These are phyloP conservation scores for Gadus chalcogrammus DNA, from an alignment of 2,113 vertebrate species.

Conservation along the genomic window DNA sequence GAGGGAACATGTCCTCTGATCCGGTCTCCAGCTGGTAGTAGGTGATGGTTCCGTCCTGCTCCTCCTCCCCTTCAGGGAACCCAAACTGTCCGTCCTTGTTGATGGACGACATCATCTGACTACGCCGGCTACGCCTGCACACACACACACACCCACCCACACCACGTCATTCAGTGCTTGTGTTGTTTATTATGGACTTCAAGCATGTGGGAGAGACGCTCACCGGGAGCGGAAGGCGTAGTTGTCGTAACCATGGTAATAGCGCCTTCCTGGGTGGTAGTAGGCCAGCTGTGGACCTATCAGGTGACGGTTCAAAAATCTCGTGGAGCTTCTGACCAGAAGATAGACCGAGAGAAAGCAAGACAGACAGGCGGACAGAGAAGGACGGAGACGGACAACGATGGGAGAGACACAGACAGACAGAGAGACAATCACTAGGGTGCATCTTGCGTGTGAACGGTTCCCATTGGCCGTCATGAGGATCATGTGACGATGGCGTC, in stretches of 20 bases:
- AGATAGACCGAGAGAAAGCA: constrained; percentile 2
- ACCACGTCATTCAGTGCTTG: neutral
- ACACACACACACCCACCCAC: constrained; percentile 10
- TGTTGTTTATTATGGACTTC: too few species aligned
- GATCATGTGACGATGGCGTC: neutral
- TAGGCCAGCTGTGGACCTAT: constrained; percentile 66
- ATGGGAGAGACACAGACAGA: too few species aligned
- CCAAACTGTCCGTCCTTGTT: neutral
- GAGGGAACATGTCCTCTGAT: neutral
- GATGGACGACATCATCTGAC: constrained; percentile 35
- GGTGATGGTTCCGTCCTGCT: constrained; percentile 33
- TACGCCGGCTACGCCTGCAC: neutral
- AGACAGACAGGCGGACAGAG: neutral
- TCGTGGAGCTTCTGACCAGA: constrained; percentile 53
- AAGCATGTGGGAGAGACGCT: neutral
- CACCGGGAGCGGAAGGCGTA: constrained; percentile 60
- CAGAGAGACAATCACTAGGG: neutral
- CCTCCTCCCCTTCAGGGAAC: constrained; percentile 41
- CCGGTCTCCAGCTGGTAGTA: constrained; percentile 57
- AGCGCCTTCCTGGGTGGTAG: constrained; percentile 56
- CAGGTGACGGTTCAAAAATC: constrained; percentile 66
- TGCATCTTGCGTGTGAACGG: neutral
- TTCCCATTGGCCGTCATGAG: neutral
- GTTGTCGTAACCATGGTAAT: constrained; percentile 62
- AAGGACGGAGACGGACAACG: too few species aligned